These are phyloP conservation scores for Campylomormyrus numenius DNA, from an alignment of 2,113 vertebrate species.

Conservation along the genomic window DNA sequence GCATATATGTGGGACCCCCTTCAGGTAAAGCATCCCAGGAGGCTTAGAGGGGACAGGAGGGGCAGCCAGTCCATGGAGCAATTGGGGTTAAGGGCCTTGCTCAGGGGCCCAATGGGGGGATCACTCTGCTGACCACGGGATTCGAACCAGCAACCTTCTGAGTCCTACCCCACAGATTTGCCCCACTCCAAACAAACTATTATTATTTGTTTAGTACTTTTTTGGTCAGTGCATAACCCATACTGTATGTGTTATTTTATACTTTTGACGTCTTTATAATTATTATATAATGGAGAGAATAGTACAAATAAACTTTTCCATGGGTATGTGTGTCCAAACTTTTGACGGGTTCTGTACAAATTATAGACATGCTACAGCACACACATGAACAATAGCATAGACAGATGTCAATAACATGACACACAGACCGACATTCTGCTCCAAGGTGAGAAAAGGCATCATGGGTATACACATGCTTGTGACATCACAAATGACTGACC, in stretches of 20 bases:
- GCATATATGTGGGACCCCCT: background rate
- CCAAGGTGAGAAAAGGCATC: constrained; percentile 24
- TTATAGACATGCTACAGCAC: background rate
- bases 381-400: background rate
- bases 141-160: background rate
- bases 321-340: background rate
- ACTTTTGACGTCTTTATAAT: background rate
- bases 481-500: constrained; percentile 18
- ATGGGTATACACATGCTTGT: background rate
- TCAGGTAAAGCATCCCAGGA: background rate
- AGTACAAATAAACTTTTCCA: background rate
- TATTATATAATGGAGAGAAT: background rate
- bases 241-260: background rate
- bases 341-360: background rate
- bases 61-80: background rate
- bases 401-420: background rate
- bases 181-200: background rate
- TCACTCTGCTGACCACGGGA: background rate
- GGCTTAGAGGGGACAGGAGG: background rate
- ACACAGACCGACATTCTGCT: constrained; percentile 37
- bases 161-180: background rate
- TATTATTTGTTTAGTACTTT: background rate
- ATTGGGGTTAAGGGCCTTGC: background rate
- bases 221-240: background rate
- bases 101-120: background rate